These are phyloP conservation scores for Volucella zonaria DNA, from an alignment of 2,888 invertebrate genomes.

Conservation along the genomic window DNA sequence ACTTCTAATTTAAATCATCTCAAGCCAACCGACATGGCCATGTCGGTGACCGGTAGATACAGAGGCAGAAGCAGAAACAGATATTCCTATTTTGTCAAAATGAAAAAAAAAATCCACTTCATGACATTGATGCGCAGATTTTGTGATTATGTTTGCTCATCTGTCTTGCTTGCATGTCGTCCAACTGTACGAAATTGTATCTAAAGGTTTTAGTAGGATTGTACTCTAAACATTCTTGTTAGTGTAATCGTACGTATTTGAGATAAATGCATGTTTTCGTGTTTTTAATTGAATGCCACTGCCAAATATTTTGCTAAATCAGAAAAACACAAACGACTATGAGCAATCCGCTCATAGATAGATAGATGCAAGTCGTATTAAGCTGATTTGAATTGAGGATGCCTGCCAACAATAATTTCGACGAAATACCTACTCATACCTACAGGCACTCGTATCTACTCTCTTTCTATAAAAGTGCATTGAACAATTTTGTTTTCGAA, in stretches of 20 bases:
- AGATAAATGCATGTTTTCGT: constrained; percentile 24
- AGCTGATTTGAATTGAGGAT: neutral
- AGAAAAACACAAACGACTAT: constrained; percentile 27
- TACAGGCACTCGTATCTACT: neutral
- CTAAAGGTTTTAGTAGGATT: neutral
- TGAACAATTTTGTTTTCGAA: neutral
- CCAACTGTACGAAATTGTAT: constrained; percentile 5
- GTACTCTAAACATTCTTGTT: neutral
- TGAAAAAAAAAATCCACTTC: constrained; percentile 7
- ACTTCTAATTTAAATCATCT: constrained; percentile 27
- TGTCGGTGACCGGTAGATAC: neutral
- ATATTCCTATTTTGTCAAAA: constrained; percentile 20
- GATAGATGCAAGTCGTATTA: no score
- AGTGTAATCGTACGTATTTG: neutral
- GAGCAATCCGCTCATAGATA: constrained; percentile 31
- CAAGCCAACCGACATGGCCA: neutral
- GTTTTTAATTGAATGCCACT: constrained; percentile 54
- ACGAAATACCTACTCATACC: neutral
- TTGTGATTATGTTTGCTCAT: constrained; percentile 17
- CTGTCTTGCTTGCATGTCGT: neutral
- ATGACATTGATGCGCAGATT: constrained; percentile 46
- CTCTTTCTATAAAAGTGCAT: neutral
- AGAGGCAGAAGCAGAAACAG: neutral
- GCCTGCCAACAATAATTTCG: constrained; percentile 59
- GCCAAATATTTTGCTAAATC: constrained; percentile 51